Conservation (phyloP, 2,797 vertebrate genomes). For the Danio kyathit region DNA sequence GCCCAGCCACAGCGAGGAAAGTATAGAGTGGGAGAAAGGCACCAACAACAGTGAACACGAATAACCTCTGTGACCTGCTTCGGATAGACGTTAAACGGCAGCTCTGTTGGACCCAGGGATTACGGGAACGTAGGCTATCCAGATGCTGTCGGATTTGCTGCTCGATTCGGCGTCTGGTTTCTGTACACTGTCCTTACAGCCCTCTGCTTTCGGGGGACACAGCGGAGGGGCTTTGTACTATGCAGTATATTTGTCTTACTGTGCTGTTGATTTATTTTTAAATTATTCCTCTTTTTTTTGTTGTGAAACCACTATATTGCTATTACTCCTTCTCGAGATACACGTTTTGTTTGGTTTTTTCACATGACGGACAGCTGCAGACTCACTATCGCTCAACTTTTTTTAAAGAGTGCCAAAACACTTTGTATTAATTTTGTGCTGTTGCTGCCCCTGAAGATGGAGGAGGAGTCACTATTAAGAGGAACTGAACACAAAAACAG, state of each 20-base stretch:
- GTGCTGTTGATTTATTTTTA: conserved; percentile 75
- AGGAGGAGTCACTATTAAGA: conserved; percentile 62
- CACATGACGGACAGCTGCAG: conserved; percentile 64
- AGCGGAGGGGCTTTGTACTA: conserved; percentile 77
- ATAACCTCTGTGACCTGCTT: conserved; percentile 70
- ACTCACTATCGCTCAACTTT: conserved; percentile 66
- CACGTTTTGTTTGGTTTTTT: conserved; percentile 63
- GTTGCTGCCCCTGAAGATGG: conserved; percentile 68
- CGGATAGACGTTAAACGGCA: conserved; percentile 20
- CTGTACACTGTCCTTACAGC: conserved; percentile 64
- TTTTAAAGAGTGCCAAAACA: conserved; percentile 81
- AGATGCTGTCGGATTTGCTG: conserved; percentile 42
- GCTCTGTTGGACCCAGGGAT: conserved; percentile 36
- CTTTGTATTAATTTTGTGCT: conserved; percentile 69
- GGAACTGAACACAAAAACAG: conserved; percentile 64
- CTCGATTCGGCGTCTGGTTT: conserved; percentile 70
- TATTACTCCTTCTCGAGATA: conserved; percentile 73
- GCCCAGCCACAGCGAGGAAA: conserved; percentile 91
- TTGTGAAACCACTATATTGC: conserved; percentile 77
- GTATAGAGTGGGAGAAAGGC: conserved; percentile 96
- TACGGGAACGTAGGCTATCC: background rate
- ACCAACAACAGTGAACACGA: conserved; percentile 97
- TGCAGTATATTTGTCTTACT: conserved; percentile 83
- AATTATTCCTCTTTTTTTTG: conserved; percentile 77
- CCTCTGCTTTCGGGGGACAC: conserved; percentile 69